These are phyloP conservation scores for Procambarus clarkii DNA, from an alignment of 1,140 invertebrate genomes.

Conservation along the genomic window DNA sequence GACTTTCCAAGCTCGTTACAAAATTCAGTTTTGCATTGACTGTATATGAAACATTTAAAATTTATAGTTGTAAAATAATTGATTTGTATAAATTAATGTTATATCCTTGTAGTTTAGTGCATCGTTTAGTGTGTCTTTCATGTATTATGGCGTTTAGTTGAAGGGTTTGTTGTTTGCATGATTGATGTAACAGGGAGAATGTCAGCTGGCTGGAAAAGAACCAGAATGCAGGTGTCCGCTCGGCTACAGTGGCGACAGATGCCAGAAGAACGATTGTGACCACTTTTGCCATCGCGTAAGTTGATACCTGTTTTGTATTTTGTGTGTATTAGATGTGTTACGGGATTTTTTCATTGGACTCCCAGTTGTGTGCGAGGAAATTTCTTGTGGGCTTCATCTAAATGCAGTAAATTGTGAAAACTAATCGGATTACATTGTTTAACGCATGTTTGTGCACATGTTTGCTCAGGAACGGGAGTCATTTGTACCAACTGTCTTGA, in stretches of 20 bases:
- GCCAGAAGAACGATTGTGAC: conserved; percentile 74
- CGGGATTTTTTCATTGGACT: no score
- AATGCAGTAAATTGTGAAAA: no score
- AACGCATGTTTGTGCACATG: no score
- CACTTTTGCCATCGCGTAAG: conserved; percentile 75
- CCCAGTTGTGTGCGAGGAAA: no score
- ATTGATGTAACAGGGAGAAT: conserved; percentile 71
- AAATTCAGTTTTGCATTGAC: background rate
- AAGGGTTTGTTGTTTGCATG: background rate
- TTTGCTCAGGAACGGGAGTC: no score
- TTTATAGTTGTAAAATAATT: background rate
- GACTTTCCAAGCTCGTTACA: background rate
- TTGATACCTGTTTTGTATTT: background rate
- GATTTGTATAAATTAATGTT: background rate
- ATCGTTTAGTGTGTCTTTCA: background rate
- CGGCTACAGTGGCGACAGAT: conserved; percentile 73
- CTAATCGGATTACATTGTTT: no score
- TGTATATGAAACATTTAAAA: background rate
- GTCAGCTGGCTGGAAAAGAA: conserved; percentile 70
- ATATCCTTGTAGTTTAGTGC: background rate
- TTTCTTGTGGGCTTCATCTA: no score
- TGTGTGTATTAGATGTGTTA: no score
- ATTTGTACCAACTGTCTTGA: no score
- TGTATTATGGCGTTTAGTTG: conserved; percentile 4
- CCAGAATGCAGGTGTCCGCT: conserved; percentile 72